phyloP scores from a whole-genome alignment of 2,797 vertebrate species.

The Phrynocephalus guinanensis region DNA sequence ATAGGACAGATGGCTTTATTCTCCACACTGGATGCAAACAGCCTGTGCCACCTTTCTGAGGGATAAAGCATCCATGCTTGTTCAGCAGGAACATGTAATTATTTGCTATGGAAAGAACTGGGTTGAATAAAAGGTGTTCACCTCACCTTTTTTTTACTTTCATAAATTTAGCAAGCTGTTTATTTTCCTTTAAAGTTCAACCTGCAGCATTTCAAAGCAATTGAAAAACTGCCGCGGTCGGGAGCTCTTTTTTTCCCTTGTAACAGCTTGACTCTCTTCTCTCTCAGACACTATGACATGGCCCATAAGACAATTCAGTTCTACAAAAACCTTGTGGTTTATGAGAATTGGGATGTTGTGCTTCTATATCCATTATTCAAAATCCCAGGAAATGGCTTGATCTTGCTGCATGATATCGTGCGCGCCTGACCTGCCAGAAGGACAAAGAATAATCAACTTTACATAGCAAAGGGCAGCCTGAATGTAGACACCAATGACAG shows the following conservation, averaged over 20 bases:
- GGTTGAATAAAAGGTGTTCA: conserved; percentile 3
- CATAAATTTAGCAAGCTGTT: neutral
- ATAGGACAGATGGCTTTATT: conserved; percentile 39
- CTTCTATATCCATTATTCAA: too few species aligned
- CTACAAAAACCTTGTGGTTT: neutral
- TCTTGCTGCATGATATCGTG: too few species aligned
- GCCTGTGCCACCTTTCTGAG: conserved; percentile 20
- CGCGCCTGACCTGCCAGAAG: too few species aligned
- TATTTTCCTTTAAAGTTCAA: conserved; percentile 1
- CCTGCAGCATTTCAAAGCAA: neutral
- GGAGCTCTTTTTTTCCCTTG: neutral
- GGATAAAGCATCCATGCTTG: conserved; percentile 20
- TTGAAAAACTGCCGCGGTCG: neutral
- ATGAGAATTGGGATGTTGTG: neutral
- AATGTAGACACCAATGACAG: too few species aligned
- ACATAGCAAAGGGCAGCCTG: neutral
- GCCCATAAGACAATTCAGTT: neutral
- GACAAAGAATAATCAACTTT: too few species aligned
- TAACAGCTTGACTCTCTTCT: neutral
- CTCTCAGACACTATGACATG: neutral
- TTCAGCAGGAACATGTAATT: conserved; percentile 39
- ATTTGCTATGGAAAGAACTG: conserved; percentile 2
- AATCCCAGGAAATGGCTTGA: too few species aligned
- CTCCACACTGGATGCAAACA: conserved; percentile 36
- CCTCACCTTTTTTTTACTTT: neutral